phyloP scores from a whole-genome alignment of 2,797 vertebrate genomes.

The Notolabrus celidotus region DNA sequence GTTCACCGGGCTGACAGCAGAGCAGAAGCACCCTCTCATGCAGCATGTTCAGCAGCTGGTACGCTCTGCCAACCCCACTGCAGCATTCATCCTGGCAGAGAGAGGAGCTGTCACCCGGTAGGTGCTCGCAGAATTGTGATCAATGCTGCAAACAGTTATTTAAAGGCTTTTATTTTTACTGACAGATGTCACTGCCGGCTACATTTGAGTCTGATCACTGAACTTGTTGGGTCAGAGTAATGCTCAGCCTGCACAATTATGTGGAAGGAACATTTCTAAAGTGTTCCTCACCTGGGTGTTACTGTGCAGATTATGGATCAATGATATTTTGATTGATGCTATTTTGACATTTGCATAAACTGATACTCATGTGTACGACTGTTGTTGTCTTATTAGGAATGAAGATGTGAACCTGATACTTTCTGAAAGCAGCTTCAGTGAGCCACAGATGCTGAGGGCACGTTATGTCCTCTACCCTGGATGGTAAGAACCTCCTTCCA shows the following conservation, averaged over 20 bases:
- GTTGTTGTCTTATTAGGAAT: slow-evolving; percentile 79
- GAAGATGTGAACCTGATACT: slow-evolving; percentile 94
- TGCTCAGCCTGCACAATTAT: not conserved
- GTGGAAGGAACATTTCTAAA: slow-evolving; percentile 9
- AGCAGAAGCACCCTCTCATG: slow-evolving; percentile 90
- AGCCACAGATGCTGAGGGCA: slow-evolving; percentile 91
- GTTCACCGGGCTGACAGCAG: slow-evolving; percentile 89
- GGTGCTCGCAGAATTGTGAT: slow-evolving; percentile 57
- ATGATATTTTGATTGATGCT: not conserved
- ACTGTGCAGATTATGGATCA: not conserved
- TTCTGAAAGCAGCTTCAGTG: slow-evolving; percentile 91
- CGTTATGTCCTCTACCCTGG: slow-evolving; percentile 96
- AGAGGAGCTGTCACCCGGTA: slow-evolving; percentile 93
- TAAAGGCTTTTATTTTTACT: slow-evolving; percentile 50
- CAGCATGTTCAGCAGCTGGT: slow-evolving; percentile 91
- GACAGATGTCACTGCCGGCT: slow-evolving; percentile 48
- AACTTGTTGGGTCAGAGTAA: slow-evolving; percentile 30
- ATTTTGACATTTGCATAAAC: too few species aligned
- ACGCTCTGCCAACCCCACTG: slow-evolving; percentile 90
- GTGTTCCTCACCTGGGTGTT: not conserved
- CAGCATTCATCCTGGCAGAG: slow-evolving; percentile 92
- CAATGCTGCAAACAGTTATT: slow-evolving; percentile 57
- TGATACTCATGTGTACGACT: too few species aligned
- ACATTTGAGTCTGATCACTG: too few species aligned
- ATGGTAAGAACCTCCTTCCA: slow-evolving; percentile 86